These are phyloP conservation scores for Ochlodes sylvanus DNA, from an alignment of 2,888 invertebrate genomes.

Conservation along the genomic window DNA sequence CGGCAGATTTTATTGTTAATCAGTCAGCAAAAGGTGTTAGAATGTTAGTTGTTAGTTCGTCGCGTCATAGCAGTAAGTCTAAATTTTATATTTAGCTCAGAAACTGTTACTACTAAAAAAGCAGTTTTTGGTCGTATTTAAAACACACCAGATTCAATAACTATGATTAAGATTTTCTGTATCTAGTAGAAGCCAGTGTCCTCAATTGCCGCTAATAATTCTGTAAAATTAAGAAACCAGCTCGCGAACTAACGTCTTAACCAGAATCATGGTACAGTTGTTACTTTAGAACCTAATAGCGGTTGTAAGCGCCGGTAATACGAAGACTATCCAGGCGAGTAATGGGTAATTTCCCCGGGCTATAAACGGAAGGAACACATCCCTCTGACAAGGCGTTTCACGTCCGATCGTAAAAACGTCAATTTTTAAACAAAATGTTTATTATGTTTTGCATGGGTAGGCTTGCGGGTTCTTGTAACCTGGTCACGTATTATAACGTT, in stretches of 20 bases:
- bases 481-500: constrained; percentile 17
- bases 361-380: constrained; percentile 56
- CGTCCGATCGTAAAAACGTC: constrained; percentile 54
- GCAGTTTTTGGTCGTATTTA: too few relatives aligned
- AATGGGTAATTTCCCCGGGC: constrained; percentile 66
- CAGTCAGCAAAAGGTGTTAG: too few relatives aligned
- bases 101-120: too few relatives aligned
- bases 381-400: constrained; percentile 47
- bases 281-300: constrained; percentile 49
- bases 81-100: too few relatives aligned
- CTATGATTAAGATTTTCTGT: too few relatives aligned
- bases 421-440: constrained; percentile 46
- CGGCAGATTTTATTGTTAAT: too few relatives aligned
- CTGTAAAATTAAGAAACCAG: background rate
- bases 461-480: background rate
- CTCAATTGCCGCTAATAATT: too few relatives aligned
- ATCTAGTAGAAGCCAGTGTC: too few relatives aligned
- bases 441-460: constrained; percentile 26
- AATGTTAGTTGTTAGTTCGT: too few relatives aligned
- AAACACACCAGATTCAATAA: too few relatives aligned
- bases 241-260: constrained; percentile 8
- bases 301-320: constrained; percentile 55
- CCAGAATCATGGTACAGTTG: constrained; percentile 23
- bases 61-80: too few relatives aligned
- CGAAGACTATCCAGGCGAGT: constrained; percentile 56